Percentiles rank a stretch among this genome's conserved stretches.
phyloP scores from a whole-genome alignment of 2,113 vertebrate species.

The Serinus canaria region DNA sequence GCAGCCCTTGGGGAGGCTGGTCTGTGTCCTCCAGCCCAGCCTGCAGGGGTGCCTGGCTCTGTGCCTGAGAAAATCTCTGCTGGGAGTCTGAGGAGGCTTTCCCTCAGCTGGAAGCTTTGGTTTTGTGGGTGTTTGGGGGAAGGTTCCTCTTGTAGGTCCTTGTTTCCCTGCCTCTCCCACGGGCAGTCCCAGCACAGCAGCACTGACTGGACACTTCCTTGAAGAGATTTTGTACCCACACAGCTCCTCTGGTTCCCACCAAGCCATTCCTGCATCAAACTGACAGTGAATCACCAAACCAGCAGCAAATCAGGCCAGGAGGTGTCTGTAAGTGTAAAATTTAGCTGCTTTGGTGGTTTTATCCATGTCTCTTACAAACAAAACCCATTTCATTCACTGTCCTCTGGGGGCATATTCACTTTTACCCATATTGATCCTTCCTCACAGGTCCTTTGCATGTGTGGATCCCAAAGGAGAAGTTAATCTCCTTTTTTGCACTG shows the following conservation, averaged over 20 bases:
- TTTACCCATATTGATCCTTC: neutral
- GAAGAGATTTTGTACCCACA: rapidly evolving
- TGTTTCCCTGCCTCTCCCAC: rapidly evolving
- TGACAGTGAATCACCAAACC: neutral
- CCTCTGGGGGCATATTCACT: neutral
- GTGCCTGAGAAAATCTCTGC: rapidly evolving
- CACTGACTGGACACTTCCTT: neutral
- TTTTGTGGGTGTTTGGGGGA: neutral
- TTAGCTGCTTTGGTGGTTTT: neutral
- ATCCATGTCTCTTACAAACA: neutral
- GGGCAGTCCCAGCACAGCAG: neutral
- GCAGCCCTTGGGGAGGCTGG: neutral
- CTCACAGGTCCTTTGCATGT: neutral
- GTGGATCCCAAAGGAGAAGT: neutral
- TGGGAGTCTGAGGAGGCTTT: neutral
- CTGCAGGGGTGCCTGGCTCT: neutral
- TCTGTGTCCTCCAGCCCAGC: neutral
- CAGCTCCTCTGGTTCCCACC: neutral
- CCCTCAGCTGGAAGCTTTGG: neutral
- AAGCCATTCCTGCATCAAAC: neutral
- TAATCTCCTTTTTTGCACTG: neutral
- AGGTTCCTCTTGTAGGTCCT: rapidly evolving
- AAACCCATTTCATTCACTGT: neutral
- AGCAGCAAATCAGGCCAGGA: neutral
- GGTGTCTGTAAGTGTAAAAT: neutral